Percentiles rank a stretch among this genome's conserved stretches.
Conservation (phyloP, 2,888 invertebrate species). For the Sminthurinus aureus region DNA sequence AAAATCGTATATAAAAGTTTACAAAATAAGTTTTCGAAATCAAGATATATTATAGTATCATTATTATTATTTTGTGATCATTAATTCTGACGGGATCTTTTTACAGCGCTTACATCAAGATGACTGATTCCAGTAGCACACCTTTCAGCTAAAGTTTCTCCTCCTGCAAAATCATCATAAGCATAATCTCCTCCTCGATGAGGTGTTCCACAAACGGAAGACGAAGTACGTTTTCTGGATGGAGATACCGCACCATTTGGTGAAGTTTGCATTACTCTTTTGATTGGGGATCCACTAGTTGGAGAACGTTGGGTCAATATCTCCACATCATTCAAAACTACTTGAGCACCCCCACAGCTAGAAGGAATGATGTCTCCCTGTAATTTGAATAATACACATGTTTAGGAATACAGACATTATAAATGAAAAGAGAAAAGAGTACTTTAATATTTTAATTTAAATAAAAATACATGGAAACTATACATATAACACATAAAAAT, state of each 20-base stretch:
- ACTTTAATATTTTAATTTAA: background rate
- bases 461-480: background rate
- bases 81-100: conserved; percentile 32
- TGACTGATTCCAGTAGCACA: conserved; percentile 41
- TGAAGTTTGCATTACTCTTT: background rate
- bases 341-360: conserved; percentile 92
- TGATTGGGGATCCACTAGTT: background rate
- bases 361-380: conserved; percentile 93
- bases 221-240: conserved; percentile 18
- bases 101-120: conserved; percentile 4
- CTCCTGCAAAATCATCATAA: conserved; percentile 16
- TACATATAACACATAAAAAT: background rate
- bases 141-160: conserved; percentile 25
- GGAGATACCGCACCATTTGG: background rate
- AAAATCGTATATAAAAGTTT: too few relatives aligned
- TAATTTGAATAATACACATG: conserved; percentile 47
- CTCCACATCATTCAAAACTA: conserved; percentile 95
- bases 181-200: conserved; percentile 18
- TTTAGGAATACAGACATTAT: background rate
- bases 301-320: conserved; percentile 43
- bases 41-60: background rate
- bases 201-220: conserved; percentile 22
- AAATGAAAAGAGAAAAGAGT: background rate
- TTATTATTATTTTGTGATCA: background rate
- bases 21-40: too few relatives aligned